Evolutionary conservation across 2,888 invertebrate species (phyloP).

Genomic region (Euplexia lucipara): DNA sequence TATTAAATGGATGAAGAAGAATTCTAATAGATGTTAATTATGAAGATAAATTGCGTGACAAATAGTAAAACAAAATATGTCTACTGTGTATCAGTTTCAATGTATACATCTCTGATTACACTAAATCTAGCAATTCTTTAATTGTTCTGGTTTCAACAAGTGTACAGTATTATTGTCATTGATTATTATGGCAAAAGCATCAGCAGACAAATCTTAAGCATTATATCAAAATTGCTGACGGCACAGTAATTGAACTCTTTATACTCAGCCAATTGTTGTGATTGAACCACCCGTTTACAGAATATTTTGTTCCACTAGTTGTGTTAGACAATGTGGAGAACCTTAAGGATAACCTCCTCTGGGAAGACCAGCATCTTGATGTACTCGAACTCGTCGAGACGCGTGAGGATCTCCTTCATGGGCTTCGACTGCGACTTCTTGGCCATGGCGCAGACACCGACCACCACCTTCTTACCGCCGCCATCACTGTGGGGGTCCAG

Average conservation of each 20-base stretch:
- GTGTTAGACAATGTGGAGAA: constrained; percentile 90
- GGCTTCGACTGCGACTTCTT: constrained; percentile 99
- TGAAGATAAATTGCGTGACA: constrained; percentile 63
- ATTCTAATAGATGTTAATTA: constrained; percentile 61
- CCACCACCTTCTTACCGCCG: constrained; percentile 97
- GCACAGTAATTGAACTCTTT: constrained; percentile 41
- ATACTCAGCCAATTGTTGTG: constrained; percentile 49
- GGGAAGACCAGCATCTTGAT: constrained; percentile 98
- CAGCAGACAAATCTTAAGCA: constrained; percentile 31
- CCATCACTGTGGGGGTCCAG: constrained; percentile 92
- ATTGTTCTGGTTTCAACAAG: constrained; percentile 1
- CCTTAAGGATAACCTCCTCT: constrained; percentile 98
- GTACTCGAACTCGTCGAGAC: constrained; percentile 99
- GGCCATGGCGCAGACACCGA: constrained; percentile 99
- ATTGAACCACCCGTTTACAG: constrained; percentile 29
- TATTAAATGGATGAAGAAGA: constrained; percentile 57
- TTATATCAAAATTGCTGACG: constrained; percentile 39
- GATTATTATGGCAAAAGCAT: constrained; percentile 29
- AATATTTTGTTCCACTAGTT: constrained; percentile 87
- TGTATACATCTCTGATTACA: neutral
- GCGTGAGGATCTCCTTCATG: constrained; percentile 99
- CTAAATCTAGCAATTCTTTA: constrained; percentile 28
- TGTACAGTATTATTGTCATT: constrained; percentile 9
- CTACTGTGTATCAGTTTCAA: constrained; percentile 23
- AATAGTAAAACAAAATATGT: constrained; percentile 72